Evolutionary conservation across 2,888 invertebrate genomes (phyloP), one percentile per base, ranked within the genome.

Genomic region (Metopia argyrocephala): DNA sequence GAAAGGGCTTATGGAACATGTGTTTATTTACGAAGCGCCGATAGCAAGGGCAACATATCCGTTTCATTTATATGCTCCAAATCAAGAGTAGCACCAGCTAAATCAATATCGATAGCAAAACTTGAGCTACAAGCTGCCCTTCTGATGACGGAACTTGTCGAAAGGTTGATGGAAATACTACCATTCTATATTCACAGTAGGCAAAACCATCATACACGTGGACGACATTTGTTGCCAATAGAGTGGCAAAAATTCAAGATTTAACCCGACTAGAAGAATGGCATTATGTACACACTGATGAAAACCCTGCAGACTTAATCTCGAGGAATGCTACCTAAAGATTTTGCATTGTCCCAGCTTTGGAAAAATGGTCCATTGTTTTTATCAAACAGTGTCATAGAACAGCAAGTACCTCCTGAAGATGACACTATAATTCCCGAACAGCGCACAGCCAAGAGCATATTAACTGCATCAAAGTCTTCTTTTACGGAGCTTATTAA

Each of bases 191-290:
- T 50, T 20, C 7, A 18, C 3, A 20, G 20, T 5, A 50, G 50
- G 9, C 5, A 9, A 54, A 54, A 12, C 54, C 54, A 9, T 54
- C 27, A 4, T 62, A 62, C 21, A 62, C 62, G 18, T 64, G 62
- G 48, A 64, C 48, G 21, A 45, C 45, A n/a, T 50, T 64, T 50
- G 64, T 64, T 1, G 50, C 50, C 28, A 64, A 64, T 7, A 52
- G 65, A 52, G 7, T 65, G 23, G 65, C 52, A 4, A 65, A 54
- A 23, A 59, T 69, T 27, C 69, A 69, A 57, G 48, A 69, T 27
- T 48, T 57, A 3, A 57, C 69, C 28, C 56, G 57, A 4, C 28
- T 6, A 20, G 20, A 46, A 18, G 45, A 68, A 46, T 68, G 68
- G 68, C 5, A 7, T 27, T 56, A 68, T 23, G 54, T 68, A 3